Evolutionary conservation across 2,797 vertebrate genomes (phyloP).

Genomic region (Scolopax rusticola): DNA sequence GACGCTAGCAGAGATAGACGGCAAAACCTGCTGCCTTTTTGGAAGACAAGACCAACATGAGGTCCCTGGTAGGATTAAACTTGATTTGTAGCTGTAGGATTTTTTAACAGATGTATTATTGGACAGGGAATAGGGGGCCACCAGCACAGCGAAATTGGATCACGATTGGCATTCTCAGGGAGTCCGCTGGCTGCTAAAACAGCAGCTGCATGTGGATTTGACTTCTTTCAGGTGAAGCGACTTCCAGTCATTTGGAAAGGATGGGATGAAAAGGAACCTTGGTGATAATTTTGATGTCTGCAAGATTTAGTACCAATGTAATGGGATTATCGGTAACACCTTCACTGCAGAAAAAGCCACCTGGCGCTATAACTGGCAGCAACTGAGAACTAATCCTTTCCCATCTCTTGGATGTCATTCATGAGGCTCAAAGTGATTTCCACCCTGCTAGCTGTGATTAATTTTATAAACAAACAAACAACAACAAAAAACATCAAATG

Average conservation of each 20-base stretch:
- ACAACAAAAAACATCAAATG: constrained; percentile 65
- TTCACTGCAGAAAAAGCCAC: constrained; percentile 89
- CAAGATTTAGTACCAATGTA: constrained; percentile 91
- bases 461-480: constrained; percentile 88
- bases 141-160: constrained; percentile 90
- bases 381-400: constrained; percentile 90
- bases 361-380: constrained; percentile 89
- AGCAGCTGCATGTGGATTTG: constrained; percentile 91
- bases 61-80: constrained; percentile 93
- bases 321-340: constrained; percentile 95
- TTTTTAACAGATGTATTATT: constrained; percentile 95
- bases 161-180: constrained; percentile 88
- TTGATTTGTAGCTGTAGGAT: constrained; percentile 94
- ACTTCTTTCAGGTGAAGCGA: constrained; percentile 92
- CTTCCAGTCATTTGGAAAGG: constrained; percentile 93
- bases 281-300: constrained; percentile 92
- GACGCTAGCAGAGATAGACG: constrained; percentile 84
- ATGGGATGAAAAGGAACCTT: constrained; percentile 89
- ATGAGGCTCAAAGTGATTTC: constrained; percentile 88
- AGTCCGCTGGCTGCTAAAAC: constrained; percentile 86
- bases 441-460: constrained; percentile 93
- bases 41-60: constrained; percentile 91
- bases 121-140: constrained; percentile 93
- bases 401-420: constrained; percentile 92
- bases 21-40: constrained; percentile 89